phyloP scores from a whole-genome alignment of 2,888 invertebrate species.

The Platycnemis pennipes region DNA sequence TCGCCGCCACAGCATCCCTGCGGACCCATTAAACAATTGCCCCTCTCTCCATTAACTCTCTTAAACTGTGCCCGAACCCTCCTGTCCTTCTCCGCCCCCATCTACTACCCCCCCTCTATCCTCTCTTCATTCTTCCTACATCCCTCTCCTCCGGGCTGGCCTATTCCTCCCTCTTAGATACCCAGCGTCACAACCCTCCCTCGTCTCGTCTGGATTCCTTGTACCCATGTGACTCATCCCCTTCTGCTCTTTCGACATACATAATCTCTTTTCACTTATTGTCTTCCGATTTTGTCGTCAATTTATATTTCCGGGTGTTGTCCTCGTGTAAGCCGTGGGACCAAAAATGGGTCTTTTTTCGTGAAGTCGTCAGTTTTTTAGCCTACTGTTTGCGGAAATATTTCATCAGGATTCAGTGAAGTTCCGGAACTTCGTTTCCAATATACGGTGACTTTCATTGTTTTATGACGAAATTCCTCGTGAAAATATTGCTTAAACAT shows the following conservation, averaged over 20 bases:
- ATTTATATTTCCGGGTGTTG: not conserved
- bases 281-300: not conserved
- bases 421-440: no score
- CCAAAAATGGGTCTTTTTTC: no score
- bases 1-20: slow-evolving; percentile 30
- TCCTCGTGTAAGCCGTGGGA: no score
- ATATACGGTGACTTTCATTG: no score
- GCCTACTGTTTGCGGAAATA: no score
- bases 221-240: not conserved
- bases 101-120: not conserved
- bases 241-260: not conserved
- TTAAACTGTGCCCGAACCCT: not conserved
- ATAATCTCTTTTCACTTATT: not conserved
- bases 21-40: slow-evolving; percentile 64
- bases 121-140: not conserved
- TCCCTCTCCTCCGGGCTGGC: no score
- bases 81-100: not conserved
- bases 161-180: not conserved
- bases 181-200: not conserved
- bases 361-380: no score
- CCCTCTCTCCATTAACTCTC: slow-evolving; percentile 6
- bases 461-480: no score
- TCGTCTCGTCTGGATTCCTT: not conserved
- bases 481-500: no score
- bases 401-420: no score